phyloP scores from a whole-genome alignment of 2,113 vertebrate species.

The Neolamprologus fasciatus region DNA sequence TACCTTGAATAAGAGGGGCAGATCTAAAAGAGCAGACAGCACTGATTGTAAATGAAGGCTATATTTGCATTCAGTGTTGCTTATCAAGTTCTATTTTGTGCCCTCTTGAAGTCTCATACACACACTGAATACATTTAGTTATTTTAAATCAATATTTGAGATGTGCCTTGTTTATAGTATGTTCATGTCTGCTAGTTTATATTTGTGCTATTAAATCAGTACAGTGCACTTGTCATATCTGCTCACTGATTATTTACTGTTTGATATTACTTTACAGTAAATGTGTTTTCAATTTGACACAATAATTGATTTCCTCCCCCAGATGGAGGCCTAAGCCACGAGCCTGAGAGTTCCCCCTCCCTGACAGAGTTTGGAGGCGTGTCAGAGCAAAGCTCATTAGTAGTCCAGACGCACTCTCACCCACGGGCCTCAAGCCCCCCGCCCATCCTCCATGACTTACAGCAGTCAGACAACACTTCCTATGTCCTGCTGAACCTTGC shows the following conservation, averaged over 20 bases:
- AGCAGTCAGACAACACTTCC: slow-evolving; percentile 87
- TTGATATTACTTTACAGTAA: not conserved
- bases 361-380: slow-evolving; percentile 61
- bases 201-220: not conserved
- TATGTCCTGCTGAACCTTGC: slow-evolving; percentile 95
- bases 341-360: slow-evolving; percentile 42
- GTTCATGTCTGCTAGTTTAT: not conserved
- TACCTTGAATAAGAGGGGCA: not conserved
- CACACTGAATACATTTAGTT: not conserved
- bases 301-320: slow-evolving; percentile 20
- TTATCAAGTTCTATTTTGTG: not conserved
- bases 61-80: not conserved
- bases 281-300: not conserved
- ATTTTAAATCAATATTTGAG: not conserved
- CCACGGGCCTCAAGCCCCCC: slow-evolving; percentile 72
- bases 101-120: not conserved
- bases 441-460: slow-evolving; percentile 86
- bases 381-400: slow-evolving; percentile 76
- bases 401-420: slow-evolving; percentile 78
- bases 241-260: not conserved
- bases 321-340: slow-evolving; percentile 77
- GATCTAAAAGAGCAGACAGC: not conserved
- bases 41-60: not conserved
- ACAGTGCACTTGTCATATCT: not conserved
- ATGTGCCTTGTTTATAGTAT: not conserved